Percentiles rank a stretch among this genome's conserved stretches.
These are phyloP conservation scores for Chelon auratus DNA, from an alignment of 2,797 vertebrate genomes.

Conservation along the genomic window DNA sequence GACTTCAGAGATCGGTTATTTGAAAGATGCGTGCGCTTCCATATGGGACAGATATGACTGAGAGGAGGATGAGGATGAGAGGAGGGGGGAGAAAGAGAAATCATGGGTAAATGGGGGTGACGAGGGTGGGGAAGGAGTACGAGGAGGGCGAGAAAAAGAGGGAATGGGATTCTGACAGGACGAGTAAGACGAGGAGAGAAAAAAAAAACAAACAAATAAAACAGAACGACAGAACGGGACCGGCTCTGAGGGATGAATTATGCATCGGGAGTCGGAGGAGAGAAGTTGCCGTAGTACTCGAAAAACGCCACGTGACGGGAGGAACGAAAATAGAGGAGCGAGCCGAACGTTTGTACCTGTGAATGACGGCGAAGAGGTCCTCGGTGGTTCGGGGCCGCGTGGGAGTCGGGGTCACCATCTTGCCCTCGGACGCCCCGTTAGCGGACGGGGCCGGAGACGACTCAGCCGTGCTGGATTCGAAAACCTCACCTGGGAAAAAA, in stretches of 20 bases:
- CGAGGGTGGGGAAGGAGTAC: neutral
- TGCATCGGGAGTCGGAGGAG: neutral
- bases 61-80: slow-evolving; percentile 31
- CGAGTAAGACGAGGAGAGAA: neutral
- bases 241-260: slow-evolving; percentile 25
- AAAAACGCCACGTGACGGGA: slow-evolving; percentile 3
- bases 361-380: slow-evolving; percentile 97
- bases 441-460: slow-evolving; percentile 76
- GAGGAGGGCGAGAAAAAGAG: slow-evolving; percentile 29
- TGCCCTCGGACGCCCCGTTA: slow-evolving; percentile 77
- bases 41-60: slow-evolving; percentile 72
- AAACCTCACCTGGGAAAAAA: slow-evolving; percentile 86
- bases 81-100: slow-evolving; percentile 30
- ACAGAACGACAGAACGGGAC: neutral
- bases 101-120: slow-evolving; percentile 26
- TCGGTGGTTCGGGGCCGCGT: slow-evolving; percentile 93
- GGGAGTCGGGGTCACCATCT: slow-evolving; percentile 90
- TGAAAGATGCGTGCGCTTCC: slow-evolving; percentile 60
- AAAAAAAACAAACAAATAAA: slow-evolving; percentile 10
- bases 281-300: slow-evolving; percentile 12
- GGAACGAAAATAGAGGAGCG: slow-evolving; percentile 4
- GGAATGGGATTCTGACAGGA: slow-evolving; percentile 26
- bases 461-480: slow-evolving; percentile 78
- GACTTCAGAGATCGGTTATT: slow-evolving; percentile 38
- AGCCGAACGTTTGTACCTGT: slow-evolving; percentile 88